Percentiles rank a stretch among this genome's conserved stretches.
These are phyloP conservation scores for Drosophila tropicalis DNA, from an alignment of 1,140 invertebrate species.

Conservation along the genomic window DNA sequence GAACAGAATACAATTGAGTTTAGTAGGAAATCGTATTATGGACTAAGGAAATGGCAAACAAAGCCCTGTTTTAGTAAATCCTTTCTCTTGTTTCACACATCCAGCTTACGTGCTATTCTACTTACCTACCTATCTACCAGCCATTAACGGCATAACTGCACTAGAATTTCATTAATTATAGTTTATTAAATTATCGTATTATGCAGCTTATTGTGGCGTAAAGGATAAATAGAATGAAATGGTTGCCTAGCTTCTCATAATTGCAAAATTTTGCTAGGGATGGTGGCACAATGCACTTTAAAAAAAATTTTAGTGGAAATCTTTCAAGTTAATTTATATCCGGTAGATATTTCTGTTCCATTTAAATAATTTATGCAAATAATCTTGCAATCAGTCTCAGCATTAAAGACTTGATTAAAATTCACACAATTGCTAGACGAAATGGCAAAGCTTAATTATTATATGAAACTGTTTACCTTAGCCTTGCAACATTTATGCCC, in stretches of 20 bases:
- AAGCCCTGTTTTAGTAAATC: conserved; percentile 15
- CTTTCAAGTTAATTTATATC: too few species aligned
- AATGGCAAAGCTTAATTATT: too few species aligned
- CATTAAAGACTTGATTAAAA: too few species aligned
- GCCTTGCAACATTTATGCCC: not conserved
- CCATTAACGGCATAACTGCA: conserved; percentile 49
- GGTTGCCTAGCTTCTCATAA: not conserved
- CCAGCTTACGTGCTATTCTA: not conserved
- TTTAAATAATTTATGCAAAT: too few species aligned
- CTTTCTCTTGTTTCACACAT: conserved; percentile 11
- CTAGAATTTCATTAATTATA: conserved; percentile 62
- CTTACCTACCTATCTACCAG: not conserved
- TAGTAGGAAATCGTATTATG: conserved; percentile 8
- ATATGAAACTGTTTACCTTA: too few species aligned
- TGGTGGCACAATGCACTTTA: not conserved
- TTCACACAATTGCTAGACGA: too few species aligned
- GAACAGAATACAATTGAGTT: conserved; percentile 12
- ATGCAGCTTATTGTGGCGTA: conserved; percentile 30
- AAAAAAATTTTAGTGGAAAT: not conserved
- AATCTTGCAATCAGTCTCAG: too few species aligned
- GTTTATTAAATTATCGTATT: conserved; percentile 48
- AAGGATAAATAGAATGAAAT: conserved; percentile 9
- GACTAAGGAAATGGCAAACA: conserved; percentile 22
- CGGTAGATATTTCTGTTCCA: too few species aligned
- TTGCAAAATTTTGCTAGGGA: conserved; percentile 27